A percentile compares a stretch with the other conserved stretches of the same genome.
phyloP scores from a whole-genome alignment of 2,888 invertebrate species.

The Cryptus armator region DNA sequence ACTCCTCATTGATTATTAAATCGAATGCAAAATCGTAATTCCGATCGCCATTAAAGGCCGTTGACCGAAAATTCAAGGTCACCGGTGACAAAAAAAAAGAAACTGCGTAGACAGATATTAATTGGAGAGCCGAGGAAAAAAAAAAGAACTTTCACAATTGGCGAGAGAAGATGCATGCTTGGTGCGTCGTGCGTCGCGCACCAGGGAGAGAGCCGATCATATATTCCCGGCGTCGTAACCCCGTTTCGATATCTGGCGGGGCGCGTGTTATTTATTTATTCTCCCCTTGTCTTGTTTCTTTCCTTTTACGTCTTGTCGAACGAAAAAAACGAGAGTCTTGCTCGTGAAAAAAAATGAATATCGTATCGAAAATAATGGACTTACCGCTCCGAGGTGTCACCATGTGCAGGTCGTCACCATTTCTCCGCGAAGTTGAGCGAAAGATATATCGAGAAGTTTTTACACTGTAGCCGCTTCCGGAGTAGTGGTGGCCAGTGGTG shows the following conservation, averaged over 20 bases:
- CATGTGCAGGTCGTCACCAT: constrained; percentile 79
- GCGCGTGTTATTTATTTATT: background rate
- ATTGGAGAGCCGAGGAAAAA: background rate
- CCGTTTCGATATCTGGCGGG: constrained; percentile 12
- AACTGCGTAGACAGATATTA: constrained; percentile 2
- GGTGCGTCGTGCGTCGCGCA: background rate
- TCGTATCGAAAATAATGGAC: constrained; percentile 68
- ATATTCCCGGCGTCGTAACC: constrained; percentile 56
- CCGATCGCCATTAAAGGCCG: constrained; percentile 76
- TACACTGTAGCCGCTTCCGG: constrained; percentile 42
- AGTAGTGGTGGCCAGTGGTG: background rate
- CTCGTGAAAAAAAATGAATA: constrained; percentile 2
- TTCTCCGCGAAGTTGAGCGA: constrained; percentile 65
- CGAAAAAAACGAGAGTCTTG: background rate
- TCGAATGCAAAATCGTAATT: constrained; percentile 73
- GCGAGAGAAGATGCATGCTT: constrained; percentile 8
- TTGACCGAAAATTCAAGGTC: constrained; percentile 74
- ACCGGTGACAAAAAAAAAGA: constrained; percentile 46
- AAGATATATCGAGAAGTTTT: constrained; percentile 50
- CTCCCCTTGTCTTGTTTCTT: background rate
- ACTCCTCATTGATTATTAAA: constrained; percentile 38
- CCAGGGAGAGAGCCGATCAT: constrained; percentile 32
- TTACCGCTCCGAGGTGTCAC: constrained; percentile 79
- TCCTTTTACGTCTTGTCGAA: background rate
- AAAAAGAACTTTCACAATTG: constrained; percentile 18